Percentiles rank a stretch among this genome's conserved stretches.
phyloP scores from a whole-genome alignment of 2,888 invertebrate species.

The Drosophila prostipennis region DNA sequence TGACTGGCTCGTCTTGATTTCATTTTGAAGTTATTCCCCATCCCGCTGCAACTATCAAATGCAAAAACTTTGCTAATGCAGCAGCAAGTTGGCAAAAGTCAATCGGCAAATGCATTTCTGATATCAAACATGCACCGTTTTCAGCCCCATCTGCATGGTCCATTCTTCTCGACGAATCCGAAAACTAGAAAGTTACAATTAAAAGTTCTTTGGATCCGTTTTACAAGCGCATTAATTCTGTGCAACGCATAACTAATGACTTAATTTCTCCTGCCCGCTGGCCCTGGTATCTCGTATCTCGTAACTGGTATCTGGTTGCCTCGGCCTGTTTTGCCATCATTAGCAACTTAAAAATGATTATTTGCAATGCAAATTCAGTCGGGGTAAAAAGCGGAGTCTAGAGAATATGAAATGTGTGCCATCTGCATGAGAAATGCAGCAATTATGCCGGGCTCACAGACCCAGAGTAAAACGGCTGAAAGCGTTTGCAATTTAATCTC shows the following conservation, averaged over 20 bases:
- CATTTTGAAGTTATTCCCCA: slow-evolving; percentile 63
- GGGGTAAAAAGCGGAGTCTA: slow-evolving; percentile 5
- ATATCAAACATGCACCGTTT: slow-evolving; percentile 42
- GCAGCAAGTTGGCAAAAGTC: slow-evolving; percentile 38
- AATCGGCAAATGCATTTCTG: slow-evolving; percentile 57
- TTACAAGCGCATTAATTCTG: slow-evolving; percentile 64
- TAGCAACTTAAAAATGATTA: slow-evolving; percentile 70
- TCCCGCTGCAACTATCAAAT: slow-evolving; percentile 46
- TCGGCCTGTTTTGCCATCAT: slow-evolving; percentile 37
- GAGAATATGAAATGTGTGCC: slow-evolving; percentile 49
- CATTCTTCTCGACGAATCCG: slow-evolving; percentile 3
- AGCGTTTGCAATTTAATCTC: slow-evolving; percentile 7
- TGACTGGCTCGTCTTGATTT: slow-evolving; percentile 61
- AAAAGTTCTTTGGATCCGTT: slow-evolving; percentile 48
- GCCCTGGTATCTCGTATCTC: slow-evolving; percentile 1
- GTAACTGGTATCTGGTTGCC: neutral
- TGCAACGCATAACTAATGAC: slow-evolving; percentile 73
- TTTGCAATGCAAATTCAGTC: slow-evolving; percentile 73
- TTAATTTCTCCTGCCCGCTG: slow-evolving; percentile 56
- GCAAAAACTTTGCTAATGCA: slow-evolving; percentile 69
- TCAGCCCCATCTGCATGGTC: slow-evolving; percentile 27
- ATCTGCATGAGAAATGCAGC: slow-evolving; percentile 52
- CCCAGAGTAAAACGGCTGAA: too few species aligned
- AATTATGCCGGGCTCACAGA: slow-evolving; percentile 24
- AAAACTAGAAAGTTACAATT: slow-evolving; percentile 54